Conservation (phyloP, 2,888 invertebrate genomes). For the Acanthopleura granulata region DNA sequence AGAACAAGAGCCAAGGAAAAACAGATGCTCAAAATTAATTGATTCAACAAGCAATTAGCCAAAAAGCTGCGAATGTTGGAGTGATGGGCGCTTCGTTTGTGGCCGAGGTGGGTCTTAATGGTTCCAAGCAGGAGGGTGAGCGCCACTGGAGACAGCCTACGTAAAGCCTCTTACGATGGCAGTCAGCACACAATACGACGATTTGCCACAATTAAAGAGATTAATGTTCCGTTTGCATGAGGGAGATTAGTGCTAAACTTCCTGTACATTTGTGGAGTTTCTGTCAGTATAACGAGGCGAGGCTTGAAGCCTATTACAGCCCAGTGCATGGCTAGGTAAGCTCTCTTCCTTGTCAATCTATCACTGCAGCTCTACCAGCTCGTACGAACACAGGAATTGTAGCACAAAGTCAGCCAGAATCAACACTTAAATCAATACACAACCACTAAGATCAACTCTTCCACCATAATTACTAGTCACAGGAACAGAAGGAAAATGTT, state of each 20-base stretch:
- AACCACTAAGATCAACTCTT: no score
- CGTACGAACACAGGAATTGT: background rate
- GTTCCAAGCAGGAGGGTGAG: no score
- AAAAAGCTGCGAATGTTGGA: no score
- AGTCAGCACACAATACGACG: background rate
- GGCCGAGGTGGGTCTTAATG: no score
- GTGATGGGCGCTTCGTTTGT: no score
- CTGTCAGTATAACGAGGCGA: background rate
- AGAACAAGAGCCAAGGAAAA: no score
- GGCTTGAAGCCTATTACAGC: background rate
- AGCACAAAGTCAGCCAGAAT: no score
- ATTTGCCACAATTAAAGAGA: slow-evolving; percentile 7
- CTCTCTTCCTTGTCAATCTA: background rate
- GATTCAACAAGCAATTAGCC: no score
- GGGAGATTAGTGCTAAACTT: background rate
- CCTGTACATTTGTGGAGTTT: background rate
- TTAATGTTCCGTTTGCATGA: slow-evolving; percentile 3
- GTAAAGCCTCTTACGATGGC: background rate
- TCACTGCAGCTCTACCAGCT: background rate
- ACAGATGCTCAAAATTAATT: no score
- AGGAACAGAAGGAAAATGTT: no score
- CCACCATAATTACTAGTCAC: no score
- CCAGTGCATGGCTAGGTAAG: background rate
- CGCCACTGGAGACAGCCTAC: background rate
- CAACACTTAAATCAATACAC: no score